Evolutionary conservation across 2,888 invertebrate species (phyloP).

Genomic region (Auanema freiburgensis): DNA sequence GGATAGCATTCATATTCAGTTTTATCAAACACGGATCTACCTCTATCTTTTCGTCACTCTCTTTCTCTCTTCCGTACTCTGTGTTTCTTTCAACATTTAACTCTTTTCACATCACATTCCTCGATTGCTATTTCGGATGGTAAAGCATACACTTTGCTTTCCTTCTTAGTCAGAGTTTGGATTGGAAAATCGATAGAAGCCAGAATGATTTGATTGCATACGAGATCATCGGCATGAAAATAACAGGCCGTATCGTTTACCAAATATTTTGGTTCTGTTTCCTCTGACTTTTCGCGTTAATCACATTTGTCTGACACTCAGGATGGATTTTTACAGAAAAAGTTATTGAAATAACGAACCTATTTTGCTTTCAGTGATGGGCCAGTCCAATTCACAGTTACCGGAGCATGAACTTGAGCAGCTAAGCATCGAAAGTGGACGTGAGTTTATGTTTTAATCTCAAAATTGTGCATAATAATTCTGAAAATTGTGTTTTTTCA

Average conservation of each 20-base stretch:
- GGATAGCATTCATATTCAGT: too few relatives aligned
- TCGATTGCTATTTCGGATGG: too few relatives aligned
- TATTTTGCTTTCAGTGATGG: conserved; percentile 31
- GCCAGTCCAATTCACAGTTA: conserved; percentile 43
- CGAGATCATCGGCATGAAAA: conserved; percentile 12
- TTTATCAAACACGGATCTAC: too few relatives aligned
- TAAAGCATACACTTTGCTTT: too few relatives aligned
- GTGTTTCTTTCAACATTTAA: too few relatives aligned
- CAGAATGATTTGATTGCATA: conserved; percentile 11
- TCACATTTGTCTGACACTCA: neutral
- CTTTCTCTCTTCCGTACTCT: too few relatives aligned
- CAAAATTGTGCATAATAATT: neutral
- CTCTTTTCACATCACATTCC: too few relatives aligned
- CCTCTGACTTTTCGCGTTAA: conserved; percentile 3
- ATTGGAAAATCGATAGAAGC: too few relatives aligned
- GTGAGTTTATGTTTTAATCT: conserved; percentile 33
- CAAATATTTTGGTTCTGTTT: conserved; percentile 19
- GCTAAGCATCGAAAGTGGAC: conserved; percentile 52
- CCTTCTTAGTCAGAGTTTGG: too few relatives aligned
- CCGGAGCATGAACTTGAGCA: conserved; percentile 50
- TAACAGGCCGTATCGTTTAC: conserved; percentile 14
- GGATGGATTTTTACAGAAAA: neutral
- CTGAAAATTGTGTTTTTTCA: neutral
- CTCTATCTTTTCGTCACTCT: too few relatives aligned
- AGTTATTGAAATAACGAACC: neutral